Evolutionary conservation across 2,888 invertebrate genomes (phyloP), one percentile per base, ranked within the genome.

Genomic region (Heliconius hortense): DNA sequence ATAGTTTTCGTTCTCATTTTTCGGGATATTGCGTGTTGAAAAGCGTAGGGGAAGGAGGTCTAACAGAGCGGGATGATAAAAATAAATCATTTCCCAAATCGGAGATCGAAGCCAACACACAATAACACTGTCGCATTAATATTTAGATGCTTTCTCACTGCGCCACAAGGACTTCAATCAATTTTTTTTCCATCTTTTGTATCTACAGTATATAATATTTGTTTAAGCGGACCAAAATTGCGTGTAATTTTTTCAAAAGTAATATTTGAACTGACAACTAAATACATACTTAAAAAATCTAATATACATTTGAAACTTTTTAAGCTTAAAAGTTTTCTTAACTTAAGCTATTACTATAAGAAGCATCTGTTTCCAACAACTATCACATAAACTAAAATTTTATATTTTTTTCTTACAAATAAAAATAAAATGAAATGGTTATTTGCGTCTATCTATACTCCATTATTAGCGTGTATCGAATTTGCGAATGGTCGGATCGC

Each of bases 401-500:
- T 18, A 48, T 48, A 18, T 10, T n/a, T 11, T 56, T 31, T 69
- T 24, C 31, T 7, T 21, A 68, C 26, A 69, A 15, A 31, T 21
- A 31, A 69, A 35, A 24, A n/a, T 56, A 69, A 69, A 56, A 56
- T 56, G 8, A 10, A 69, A 69, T 69, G 69, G 48, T 71, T 60
- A 60, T 74, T 35, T 26, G 48, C 53, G 24, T 68, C 53, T 48
- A 21, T 68, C 53, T 31, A 74, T 35, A 69, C 26, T 21, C 60
- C 56, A 76, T 79, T 77, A 79, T 72, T 76, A 68, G 73, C 64
- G 75, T 62, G 78, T 80, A 81, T 78, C 81, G 69, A 82, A 82
- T 83, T 79, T 79, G 79, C 80, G 80, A 82, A 82, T 80, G 80
- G 80, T 62, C 74, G 78, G 74, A 79, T 83, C 75, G 83, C 82